Evolutionary conservation across 2,797 vertebrate genomes (phyloP), one percentile per base, ranked within the genome.

Genomic region (Anas acuta): DNA sequence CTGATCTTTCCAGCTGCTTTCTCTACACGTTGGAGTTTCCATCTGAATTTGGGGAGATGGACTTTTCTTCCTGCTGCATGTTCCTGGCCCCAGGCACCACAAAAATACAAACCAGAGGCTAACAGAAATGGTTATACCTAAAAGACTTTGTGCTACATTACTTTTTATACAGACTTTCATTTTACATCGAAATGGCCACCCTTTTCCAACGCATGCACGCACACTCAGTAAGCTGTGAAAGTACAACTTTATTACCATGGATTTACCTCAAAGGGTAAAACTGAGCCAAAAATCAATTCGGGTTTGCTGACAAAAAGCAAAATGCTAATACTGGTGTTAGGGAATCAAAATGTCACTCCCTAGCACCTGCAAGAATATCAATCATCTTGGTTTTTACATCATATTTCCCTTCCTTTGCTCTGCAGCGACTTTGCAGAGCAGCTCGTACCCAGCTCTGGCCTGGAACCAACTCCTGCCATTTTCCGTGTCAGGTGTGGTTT

Each of bases 301-400:
- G 39, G 69, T 94, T 93, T 96, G 95, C 95, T 96, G 96, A 96
- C 96, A 96, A 95, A 96, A 96, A 89, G 94, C 90, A 95, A 96
- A 95, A 97, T 95, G 95, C 86, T 95, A 96, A 96, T 89, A 93
- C 69, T 57, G 62, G 90, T 93, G 88, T 95, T 92, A 90, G 30
- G 84, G 79, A 96, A 94, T 92, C 94, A 94, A 91, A 96, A 96
- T 95, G 95, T 93, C 94, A 96, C 79, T 96, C 54, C 72, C 87
- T 89, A 89, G 70, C 84, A 94, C 75, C 81, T 62, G 69, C 78
- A 94, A 92, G 62, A 95, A 95, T 96, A 95, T 89, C 93, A 93
- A 92, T 81, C 9, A 87, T 18, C 66, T 89, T 7, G 41, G 49
- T 90, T 95, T 95, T 96, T 90, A 94, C 25, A 35, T 76, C 75